Conservation (phyloP, 2,113 vertebrate species). For the Steatornis caripensis region DNA sequence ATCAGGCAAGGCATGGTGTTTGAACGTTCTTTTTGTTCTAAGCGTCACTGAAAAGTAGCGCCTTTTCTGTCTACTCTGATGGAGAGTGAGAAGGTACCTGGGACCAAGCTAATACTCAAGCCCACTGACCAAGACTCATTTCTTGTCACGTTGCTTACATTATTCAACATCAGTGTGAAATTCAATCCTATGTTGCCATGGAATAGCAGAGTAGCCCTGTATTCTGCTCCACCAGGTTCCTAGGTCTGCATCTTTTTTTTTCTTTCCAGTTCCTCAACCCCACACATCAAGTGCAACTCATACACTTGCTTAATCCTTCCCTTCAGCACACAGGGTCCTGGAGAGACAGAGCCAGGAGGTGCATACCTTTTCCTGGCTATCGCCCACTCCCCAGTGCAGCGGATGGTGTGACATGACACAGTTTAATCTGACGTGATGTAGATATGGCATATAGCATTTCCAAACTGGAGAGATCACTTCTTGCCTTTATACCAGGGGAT, state of each 20-base stretch:
- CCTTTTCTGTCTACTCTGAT: neutral
- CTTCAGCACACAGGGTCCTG: neutral
- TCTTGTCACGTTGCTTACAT: fast-evolving
- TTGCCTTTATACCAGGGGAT: neutral
- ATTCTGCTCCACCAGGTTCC: neutral
- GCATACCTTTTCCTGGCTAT: neutral
- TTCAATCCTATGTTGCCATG: neutral
- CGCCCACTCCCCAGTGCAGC: neutral
- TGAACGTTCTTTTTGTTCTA: neutral
- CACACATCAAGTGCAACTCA: neutral
- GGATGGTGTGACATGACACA: neutral
- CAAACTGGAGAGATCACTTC: neutral
- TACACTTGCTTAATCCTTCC: neutral
- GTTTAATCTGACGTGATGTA: neutral
- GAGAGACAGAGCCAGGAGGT: neutral
- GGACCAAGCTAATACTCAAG: neutral
- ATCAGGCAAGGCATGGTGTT: neutral
- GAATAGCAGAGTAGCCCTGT: neutral
- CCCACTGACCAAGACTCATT: too few species aligned
- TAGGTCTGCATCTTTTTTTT: neutral
- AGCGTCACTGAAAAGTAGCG: neutral
- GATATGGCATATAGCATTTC: neutral
- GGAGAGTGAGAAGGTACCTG: neutral
- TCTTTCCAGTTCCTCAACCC: neutral
- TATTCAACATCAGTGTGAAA: neutral